phyloP scores from a whole-genome alignment of 2,888 invertebrate species.

The Zaprionus lineosus region DNA sequence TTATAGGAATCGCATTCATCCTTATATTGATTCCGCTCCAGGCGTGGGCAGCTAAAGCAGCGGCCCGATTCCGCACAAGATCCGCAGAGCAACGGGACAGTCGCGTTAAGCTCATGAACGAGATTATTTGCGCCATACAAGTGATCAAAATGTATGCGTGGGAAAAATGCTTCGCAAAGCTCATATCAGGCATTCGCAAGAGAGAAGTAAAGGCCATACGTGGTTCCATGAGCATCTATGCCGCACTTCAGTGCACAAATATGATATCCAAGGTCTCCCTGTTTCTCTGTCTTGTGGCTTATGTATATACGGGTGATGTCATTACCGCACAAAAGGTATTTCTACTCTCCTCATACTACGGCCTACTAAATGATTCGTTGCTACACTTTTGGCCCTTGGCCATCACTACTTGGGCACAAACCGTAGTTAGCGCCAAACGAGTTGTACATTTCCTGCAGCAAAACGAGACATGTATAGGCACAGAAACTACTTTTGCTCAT shows the following conservation, averaged over 20 bases:
- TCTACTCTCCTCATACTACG: conserved; percentile 91
- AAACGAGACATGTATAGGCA: conserved; percentile 56
- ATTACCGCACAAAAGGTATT: conserved; percentile 90
- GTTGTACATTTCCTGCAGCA: conserved; percentile 86
- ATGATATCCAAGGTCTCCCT: conserved; percentile 91
- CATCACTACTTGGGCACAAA: conserved; percentile 90
- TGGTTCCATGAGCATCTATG: conserved; percentile 87
- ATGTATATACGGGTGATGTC: conserved; percentile 85
- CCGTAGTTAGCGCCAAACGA: conserved; percentile 88
- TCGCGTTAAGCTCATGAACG: conserved; percentile 93
- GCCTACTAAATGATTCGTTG: conserved; percentile 89
- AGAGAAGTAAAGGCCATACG: conserved; percentile 88
- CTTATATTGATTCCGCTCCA: conserved; percentile 89
- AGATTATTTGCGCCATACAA: conserved; percentile 91
- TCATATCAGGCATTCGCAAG: conserved; percentile 88
- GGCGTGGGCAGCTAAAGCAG: conserved; percentile 88
- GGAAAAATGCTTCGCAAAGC: conserved; percentile 89
- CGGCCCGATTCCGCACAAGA: conserved; percentile 86
- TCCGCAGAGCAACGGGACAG: conserved; percentile 92
- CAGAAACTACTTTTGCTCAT: too few relatives aligned
- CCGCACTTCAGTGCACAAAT: conserved; percentile 88
- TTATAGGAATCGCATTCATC: conserved; percentile 88
- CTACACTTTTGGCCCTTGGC: conserved; percentile 91
- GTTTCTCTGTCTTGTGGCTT: conserved; percentile 89
- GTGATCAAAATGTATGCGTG: conserved; percentile 96